Conservation (phyloP, 2,797 vertebrate genomes). For the Silurus aristotelis region DNA sequence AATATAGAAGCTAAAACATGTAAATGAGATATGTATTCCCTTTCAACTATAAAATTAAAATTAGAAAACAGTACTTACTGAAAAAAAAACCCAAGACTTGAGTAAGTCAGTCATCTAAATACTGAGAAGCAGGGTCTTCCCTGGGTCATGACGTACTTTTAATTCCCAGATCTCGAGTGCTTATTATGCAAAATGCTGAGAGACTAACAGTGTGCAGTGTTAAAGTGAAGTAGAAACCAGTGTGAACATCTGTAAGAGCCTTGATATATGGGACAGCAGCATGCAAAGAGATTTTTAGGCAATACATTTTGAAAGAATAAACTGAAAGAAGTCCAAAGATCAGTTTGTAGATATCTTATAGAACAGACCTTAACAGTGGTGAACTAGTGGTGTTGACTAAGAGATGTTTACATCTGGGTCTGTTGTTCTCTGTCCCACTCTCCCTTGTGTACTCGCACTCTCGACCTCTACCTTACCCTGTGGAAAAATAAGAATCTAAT, state of each 20-base stretch:
- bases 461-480: not conserved
- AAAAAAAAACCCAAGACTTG: not conserved
- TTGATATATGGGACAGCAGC: not conserved
- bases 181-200: not conserved
- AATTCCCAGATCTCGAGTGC: not conserved
- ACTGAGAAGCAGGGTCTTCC: not conserved
- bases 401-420: slow-evolving; percentile 3
- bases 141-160: not conserved
- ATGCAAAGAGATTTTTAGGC: not conserved
- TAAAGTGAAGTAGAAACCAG: not conserved
- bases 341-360: not conserved
- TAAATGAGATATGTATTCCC: too few species aligned
- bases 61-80: not conserved
- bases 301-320: not conserved
- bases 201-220: not conserved
- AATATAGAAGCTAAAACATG: not conserved
- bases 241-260: not conserved
- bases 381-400: not conserved
- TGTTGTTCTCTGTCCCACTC: not conserved
- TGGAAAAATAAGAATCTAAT: slow-evolving; percentile 6
- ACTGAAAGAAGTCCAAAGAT: not conserved
- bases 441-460: not conserved
- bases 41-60: too few species aligned
- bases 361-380: not conserved
- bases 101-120: not conserved